phyloP scores from a whole-genome alignment of 2,797 vertebrate species.

The Sebastes paucispinis region DNA sequence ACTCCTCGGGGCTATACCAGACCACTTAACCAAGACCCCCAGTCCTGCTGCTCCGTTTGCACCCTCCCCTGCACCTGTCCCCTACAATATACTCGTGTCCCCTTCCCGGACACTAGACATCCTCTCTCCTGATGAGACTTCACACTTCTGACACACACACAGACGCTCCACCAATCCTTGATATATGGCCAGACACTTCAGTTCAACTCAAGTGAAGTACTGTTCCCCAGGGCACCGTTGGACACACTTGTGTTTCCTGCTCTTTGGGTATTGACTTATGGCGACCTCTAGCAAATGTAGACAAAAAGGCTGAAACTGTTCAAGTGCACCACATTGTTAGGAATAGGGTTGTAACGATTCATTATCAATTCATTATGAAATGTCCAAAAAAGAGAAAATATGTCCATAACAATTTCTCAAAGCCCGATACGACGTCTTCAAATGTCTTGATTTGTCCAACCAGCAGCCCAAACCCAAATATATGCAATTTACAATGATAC shows the following conservation, averaged over 20 bases:
- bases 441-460: not conserved
- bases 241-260: slow-evolving; percentile 56
- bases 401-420: no score
- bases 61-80: slow-evolving; percentile 60
- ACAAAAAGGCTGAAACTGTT: not conserved
- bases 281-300: slow-evolving; percentile 2
- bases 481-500: not conserved
- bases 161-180: slow-evolving; percentile 10
- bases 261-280: slow-evolving; percentile 15
- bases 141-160: slow-evolving; percentile 47
- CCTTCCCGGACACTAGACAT: slow-evolving; percentile 14
- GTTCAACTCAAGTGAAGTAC: slow-evolving; percentile 34
- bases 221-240: slow-evolving; percentile 48
- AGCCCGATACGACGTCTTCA: not conserved
- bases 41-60: slow-evolving; percentile 59
- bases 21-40: slow-evolving; percentile 31
- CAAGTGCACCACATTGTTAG: not conserved
- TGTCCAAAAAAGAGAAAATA: not conserved
- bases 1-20: slow-evolving; percentile 45
- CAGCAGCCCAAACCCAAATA: not conserved
- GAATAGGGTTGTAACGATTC: not conserved
- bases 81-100: slow-evolving; percentile 17
- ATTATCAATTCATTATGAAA: not conserved
- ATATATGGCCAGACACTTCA: slow-evolving; percentile 31
- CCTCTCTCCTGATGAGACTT: slow-evolving; percentile 20